Conservation (phyloP, 2,113 vertebrate genomes). For the Tringa solitaria region DNA sequence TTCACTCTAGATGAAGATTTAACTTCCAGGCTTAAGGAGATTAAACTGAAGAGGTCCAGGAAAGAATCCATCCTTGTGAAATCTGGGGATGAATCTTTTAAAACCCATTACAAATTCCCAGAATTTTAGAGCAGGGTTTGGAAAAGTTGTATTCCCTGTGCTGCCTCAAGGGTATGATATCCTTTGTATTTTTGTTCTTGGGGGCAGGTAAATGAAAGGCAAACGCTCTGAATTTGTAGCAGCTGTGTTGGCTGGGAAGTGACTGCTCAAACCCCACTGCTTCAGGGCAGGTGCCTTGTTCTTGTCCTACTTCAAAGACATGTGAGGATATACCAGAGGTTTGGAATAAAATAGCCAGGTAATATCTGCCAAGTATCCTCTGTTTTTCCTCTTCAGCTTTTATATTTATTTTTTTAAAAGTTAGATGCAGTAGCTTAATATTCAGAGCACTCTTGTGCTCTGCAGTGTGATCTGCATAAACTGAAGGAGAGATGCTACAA, state of each 20-base stretch:
- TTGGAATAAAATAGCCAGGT: neutral
- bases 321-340: neutral
- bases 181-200: conserved; percentile 25
- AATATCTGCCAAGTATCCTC: neutral
- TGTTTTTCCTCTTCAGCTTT: neutral
- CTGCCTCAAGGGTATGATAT: neutral
- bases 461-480: conserved; percentile 61
- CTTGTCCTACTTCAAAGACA: neutral
- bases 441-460: conserved; percentile 45
- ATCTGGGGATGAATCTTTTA: neutral
- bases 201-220: neutral
- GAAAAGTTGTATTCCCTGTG: neutral
- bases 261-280: neutral
- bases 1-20: conserved; percentile 58
- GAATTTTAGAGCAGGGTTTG: conserved; percentile 14
- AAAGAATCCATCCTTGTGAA: conserved; percentile 15
- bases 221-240: conserved; percentile 2
- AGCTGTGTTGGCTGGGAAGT: neutral
- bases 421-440: conserved; percentile 40
- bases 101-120: conserved; percentile 30
- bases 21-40: conserved; percentile 55
- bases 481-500: conserved; percentile 1
- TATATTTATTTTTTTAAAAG: neutral
- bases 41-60: conserved; percentile 58
- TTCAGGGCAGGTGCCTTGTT: neutral